These are phyloP conservation scores for Oligia latruncula DNA, from an alignment of 2,888 invertebrate species.

Conservation along the genomic window DNA sequence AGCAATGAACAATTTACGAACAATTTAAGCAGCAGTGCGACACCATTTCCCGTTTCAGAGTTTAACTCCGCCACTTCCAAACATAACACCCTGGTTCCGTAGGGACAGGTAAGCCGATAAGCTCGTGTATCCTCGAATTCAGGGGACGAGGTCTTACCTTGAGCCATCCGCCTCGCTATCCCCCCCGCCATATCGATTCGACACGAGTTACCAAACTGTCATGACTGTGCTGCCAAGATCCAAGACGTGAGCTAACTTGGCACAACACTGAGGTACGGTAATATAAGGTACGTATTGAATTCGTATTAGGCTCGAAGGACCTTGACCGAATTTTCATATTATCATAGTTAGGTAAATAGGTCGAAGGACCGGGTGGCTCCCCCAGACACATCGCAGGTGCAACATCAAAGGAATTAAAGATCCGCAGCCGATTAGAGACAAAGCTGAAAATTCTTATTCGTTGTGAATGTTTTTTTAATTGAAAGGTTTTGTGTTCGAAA, in stretches of 20 bases:
- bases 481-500: background rate
- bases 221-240: slow-evolving; percentile 12
- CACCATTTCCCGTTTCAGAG: background rate
- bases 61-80: background rate
- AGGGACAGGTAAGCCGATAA: slow-evolving; percentile 6
- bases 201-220: slow-evolving; percentile 12
- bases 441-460: background rate
- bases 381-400: background rate
- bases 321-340: slow-evolving; percentile 20
- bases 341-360: background rate
- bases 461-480: background rate
- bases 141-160: slow-evolving; percentile 8
- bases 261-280: background rate
- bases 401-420: background rate
- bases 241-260: background rate
- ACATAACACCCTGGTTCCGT: slow-evolving; percentile 3
- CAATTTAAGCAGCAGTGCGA: background rate
- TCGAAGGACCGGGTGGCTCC: background rate
- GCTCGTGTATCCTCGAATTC: background rate
- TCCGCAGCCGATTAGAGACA: background rate
- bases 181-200: slow-evolving; percentile 42
- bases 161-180: background rate
- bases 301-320: slow-evolving; percentile 8
- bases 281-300: slow-evolving; percentile 27
- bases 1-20: background rate